Evolutionary conservation across 2,797 vertebrate species (phyloP), one percentile per base, ranked within the genome.

Genomic region (Gymnoscopelus braueri): DNA sequence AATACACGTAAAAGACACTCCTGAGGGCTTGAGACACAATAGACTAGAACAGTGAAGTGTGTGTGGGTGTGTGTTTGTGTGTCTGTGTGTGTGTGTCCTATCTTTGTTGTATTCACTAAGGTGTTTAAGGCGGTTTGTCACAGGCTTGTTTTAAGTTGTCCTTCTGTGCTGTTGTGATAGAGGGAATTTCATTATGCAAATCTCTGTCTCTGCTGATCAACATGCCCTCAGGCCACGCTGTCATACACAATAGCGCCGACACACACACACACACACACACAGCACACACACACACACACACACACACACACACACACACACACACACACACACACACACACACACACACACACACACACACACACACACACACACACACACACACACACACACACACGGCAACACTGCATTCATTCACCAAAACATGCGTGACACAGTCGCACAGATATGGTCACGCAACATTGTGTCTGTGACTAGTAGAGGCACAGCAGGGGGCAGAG

Each of bases 151-250:
- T 89, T 86, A 88, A 82, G 80, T 84, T 84, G 86, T 89, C 82
- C 84, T 35, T 90, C 84, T 88, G 85, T 69, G 54, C 70, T 65
- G 12, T 74, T 32, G 77, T 5, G 83, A 87, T 85, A 87, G 87
- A 83, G 88, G 82, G 85, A 83, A 90, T 91, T 88, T 90, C 83
- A 90, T 91, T 90, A 91, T 91, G 87, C 85, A 89, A 89, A 92
- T 88, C 79, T 81, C 3, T 69, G 80, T 88, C 78, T 88, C 69
- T 80, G 84, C 83, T 91, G 90, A 91, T 91, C 86, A 91, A 86
- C 89, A 82, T 86, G 84, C 79, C 89, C 85, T 82, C 76, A 78
- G 84, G 89, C 87, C 83, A 84, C 79, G 83, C 67, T 86, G 83
- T 83, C 77, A 67, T 70, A 77, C 75, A 85, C 81, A 87, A 71